Percentiles rank a stretch among this genome's conserved stretches.
Conservation (phyloP, 2,888 invertebrate species). For the Tuberolachnus salignus region DNA sequence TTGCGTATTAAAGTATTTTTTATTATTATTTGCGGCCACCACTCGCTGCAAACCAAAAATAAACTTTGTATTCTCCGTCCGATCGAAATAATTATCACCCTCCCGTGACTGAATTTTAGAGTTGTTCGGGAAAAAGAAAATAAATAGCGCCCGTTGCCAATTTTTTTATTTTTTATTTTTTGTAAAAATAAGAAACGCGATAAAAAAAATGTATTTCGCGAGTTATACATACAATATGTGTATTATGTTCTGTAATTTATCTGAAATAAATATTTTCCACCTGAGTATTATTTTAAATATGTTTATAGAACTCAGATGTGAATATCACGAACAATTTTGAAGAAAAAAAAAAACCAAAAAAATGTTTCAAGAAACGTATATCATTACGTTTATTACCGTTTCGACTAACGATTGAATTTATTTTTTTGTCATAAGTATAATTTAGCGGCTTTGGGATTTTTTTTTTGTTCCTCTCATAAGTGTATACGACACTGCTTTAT, state of each 20-base stretch:
- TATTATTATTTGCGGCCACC: no score
- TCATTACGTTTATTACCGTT: not conserved
- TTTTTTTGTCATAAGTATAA: not conserved
- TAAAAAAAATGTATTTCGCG: no score
- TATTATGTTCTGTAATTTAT: no score
- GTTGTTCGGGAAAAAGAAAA: not conserved
- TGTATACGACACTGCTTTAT: no score
- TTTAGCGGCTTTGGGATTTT: no score
- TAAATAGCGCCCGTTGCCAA: not conserved
- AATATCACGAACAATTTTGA: not conserved
- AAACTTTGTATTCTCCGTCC: slow-evolving; percentile 27
- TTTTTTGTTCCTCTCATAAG: no score
- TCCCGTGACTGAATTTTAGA: not conserved
- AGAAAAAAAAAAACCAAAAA: no score
- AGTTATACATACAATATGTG: no score
- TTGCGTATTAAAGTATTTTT: no score
- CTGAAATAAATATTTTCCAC: not conserved
- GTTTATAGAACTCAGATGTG: slow-evolving; percentile 36
- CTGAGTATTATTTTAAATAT: slow-evolving; percentile 40
- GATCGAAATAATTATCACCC: slow-evolving; percentile 20
- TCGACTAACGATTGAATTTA: not conserved
- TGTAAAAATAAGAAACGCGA: not conserved
- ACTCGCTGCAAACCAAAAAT: slow-evolving; percentile 6
- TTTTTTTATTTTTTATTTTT: not conserved
- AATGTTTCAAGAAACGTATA: not conserved